Evolutionary conservation across 2,797 vertebrate species (phyloP).

Genomic region (Hirundo rustica): DNA sequence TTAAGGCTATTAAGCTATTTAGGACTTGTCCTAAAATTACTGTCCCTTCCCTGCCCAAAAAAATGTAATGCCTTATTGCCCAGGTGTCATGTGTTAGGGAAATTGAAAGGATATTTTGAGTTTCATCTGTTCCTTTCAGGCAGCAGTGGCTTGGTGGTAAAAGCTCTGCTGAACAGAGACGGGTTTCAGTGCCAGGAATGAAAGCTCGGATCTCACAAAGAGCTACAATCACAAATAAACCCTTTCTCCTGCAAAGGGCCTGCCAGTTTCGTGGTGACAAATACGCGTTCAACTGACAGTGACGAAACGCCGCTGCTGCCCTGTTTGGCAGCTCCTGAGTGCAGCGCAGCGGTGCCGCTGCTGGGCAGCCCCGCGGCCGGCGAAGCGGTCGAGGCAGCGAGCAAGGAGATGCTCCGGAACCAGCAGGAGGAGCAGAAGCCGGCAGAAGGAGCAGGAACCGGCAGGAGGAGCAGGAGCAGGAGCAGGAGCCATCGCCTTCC

Average conservation of each 20-base stretch:
- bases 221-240: neutral
- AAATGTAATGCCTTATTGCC: neutral
- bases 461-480: too few relatives aligned
- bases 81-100: neutral
- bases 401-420: neutral
- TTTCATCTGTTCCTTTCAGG: neutral
- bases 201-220: neutral
- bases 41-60: neutral
- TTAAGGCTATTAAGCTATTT: neutral
- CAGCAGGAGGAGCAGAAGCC: neutral
- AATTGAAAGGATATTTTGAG: neutral
- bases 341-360: accelerated
- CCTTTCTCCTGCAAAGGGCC: neutral
- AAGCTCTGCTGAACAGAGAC: neutral
- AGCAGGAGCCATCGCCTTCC: neutral
- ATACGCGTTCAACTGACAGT: accelerated
- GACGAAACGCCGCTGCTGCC: neutral
- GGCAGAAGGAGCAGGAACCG: neutral
- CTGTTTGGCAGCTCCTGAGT: accelerated
- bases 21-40: neutral
- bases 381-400: accelerated
- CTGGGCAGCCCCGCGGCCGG: neutral
- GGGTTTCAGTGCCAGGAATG: neutral
- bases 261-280: neutral
- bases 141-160: neutral